Evolutionary conservation across 1,140 invertebrate genomes (phyloP).

Genomic region (Spodoptera frugiperda): DNA sequence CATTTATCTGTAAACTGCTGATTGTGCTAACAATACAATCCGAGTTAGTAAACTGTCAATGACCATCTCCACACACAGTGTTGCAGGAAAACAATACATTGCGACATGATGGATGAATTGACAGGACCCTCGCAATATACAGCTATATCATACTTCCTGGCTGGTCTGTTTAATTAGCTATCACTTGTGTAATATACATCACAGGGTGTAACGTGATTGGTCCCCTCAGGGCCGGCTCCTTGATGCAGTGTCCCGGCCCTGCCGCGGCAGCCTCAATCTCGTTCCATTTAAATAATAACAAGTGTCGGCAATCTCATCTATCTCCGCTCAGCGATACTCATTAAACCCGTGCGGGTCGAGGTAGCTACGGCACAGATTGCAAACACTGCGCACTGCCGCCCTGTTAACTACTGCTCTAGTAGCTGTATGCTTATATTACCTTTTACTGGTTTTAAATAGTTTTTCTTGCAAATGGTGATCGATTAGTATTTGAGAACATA

Average conservation of each 20-base stretch:
- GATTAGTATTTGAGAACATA: no score
- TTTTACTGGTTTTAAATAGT: no score
- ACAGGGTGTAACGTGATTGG: no score
- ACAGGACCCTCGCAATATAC: background rate
- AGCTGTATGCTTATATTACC: no score
- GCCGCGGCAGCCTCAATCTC: background rate
- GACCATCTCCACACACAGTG: background rate
- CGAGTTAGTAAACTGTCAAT: background rate
- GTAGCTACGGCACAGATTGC: background rate
- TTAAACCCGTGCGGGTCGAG: background rate
- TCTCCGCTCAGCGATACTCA: slow-evolving; percentile 12
- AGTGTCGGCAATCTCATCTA: slow-evolving; percentile 40
- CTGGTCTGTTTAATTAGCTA: no score
- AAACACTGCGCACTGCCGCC: no score
- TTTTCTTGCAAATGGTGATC: no score
- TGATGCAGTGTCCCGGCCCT: background rate
- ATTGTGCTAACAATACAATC: background rate
- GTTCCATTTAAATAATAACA: slow-evolving; percentile 36
- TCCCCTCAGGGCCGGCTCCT: background rate
- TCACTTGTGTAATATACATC: no score
- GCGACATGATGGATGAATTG: background rate
- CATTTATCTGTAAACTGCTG: background rate
- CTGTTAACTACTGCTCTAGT: no score
- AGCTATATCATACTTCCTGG: background rate
- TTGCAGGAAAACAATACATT: background rate